Percentiles rank a stretch among this genome's conserved stretches.
Evolutionary conservation across 30 jellyfish, hydroid and myxozoan species (phyloP).

Genomic region (Aurelia sp.): DNA sequence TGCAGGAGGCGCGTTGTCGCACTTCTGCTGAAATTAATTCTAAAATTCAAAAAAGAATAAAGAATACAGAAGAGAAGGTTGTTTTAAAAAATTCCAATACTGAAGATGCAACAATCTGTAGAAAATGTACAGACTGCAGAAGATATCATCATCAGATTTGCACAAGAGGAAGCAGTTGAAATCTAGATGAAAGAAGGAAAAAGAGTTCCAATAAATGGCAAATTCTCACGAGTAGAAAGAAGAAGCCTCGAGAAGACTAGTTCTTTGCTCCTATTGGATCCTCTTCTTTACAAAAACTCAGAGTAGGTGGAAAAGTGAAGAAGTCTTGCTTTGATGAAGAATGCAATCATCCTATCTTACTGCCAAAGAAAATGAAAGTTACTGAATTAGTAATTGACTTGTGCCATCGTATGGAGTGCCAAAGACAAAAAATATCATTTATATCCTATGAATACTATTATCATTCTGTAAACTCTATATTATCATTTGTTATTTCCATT

Average conservation of each 20-base stretch:
- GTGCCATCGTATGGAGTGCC: slow-evolving; percentile 27
- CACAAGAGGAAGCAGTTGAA: slow-evolving; percentile 26
- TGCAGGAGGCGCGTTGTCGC: slow-evolving; percentile 12
- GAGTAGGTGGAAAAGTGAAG: slow-evolving; percentile 26
- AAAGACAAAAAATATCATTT: too few species aligned
- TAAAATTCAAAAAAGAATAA: neutral
- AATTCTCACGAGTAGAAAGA: slow-evolving; percentile 8
- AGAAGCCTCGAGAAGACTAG: slow-evolving; percentile 18
- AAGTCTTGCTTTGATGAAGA: slow-evolving; percentile 16
- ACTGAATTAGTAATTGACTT: slow-evolving; percentile 6
- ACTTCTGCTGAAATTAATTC: slow-evolving; percentile 1
- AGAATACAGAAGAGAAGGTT: neutral
- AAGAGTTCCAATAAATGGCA: slow-evolving; percentile 5
- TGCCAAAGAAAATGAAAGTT: slow-evolving; percentile 19
- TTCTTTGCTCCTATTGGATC: slow-evolving; percentile 26
- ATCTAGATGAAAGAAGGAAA: neutral
- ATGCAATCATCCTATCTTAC: slow-evolving; percentile 35
- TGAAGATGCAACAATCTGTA: neutral
- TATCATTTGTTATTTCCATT: too few species aligned
- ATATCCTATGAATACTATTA: too few species aligned
- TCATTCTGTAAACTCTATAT: too few species aligned
- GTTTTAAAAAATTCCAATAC: neutral
- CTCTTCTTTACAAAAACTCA: slow-evolving; percentile 8
- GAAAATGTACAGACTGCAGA: slow-evolving; percentile 17
- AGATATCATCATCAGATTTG: slow-evolving; percentile 1